phyloP scores from a whole-genome alignment of 2,113 vertebrate genomes.

The Burhinus bistriatus region DNA sequence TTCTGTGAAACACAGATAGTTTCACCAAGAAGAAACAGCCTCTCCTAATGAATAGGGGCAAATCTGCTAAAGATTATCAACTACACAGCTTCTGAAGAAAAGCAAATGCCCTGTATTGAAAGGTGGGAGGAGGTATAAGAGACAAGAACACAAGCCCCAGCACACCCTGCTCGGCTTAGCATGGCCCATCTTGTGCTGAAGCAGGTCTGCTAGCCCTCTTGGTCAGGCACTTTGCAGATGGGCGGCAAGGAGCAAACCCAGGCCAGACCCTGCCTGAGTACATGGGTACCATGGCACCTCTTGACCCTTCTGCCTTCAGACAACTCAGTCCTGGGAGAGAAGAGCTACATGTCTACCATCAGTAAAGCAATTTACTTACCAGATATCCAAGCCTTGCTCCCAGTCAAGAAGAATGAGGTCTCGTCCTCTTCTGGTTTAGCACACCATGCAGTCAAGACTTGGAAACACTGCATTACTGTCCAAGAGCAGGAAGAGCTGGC shows the following conservation, averaged over 20 bases:
- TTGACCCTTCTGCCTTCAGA: no score
- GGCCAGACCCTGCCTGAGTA: background rate
- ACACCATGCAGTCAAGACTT: fast-evolving
- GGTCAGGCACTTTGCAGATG: fast-evolving
- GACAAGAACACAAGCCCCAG: background rate
- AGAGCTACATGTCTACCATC: fast-evolving
- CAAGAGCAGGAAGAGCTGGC: fast-evolving
- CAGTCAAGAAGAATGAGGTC: background rate
- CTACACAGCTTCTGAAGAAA: background rate
- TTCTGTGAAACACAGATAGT: background rate
- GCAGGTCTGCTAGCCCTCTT: background rate
- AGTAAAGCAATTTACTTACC: background rate
- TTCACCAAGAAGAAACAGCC: background rate
- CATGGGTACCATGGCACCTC: background rate
- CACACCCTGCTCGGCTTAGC: fast-evolving
- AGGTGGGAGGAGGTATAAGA: background rate
- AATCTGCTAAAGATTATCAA: background rate
- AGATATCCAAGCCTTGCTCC: background rate
- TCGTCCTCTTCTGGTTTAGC: background rate
- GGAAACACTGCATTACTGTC: background rate
- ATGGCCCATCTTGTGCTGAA: no score
- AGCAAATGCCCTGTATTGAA: fast-evolving
- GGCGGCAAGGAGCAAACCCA: background rate
- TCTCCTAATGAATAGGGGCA: background rate
- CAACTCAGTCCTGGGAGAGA: background rate